These are phyloP conservation scores for Pelochelys cantorii DNA, from an alignment of 2,797 vertebrate genomes.

Conservation along the genomic window DNA sequence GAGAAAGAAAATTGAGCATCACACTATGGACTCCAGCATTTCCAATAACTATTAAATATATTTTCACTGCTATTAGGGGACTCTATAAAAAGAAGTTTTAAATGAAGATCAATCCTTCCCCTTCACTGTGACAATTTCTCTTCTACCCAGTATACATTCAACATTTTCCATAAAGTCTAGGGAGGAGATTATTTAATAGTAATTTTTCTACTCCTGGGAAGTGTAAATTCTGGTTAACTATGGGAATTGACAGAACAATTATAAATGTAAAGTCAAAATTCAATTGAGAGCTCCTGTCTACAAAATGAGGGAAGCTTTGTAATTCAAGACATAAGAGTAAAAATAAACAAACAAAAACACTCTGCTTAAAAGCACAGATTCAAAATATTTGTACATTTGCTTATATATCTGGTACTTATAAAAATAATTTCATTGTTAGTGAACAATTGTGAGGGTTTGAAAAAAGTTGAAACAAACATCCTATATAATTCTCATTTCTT, in stretches of 20 bases:
- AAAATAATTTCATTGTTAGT: slow-evolving; percentile 14
- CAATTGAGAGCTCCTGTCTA: slow-evolving; percentile 25
- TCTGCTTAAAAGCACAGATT: background rate
- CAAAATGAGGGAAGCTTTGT: slow-evolving; percentile 43
- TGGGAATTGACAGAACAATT: slow-evolving; percentile 58
- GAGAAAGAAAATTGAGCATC: slow-evolving; percentile 53
- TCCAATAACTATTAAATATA: slow-evolving; percentile 46
- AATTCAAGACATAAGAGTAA: slow-evolving; percentile 40
- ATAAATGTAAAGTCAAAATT: slow-evolving; percentile 33
- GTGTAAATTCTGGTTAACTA: slow-evolving; percentile 57
- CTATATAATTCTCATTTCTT: background rate
- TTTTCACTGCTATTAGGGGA: slow-evolving; percentile 33
- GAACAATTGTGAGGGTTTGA: slow-evolving; percentile 40
- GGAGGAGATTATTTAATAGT: slow-evolving; percentile 53
- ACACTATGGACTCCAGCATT: background rate
- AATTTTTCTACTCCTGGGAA: slow-evolving; percentile 46
- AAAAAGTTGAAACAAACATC: slow-evolving; percentile 32
- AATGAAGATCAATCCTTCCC: slow-evolving; percentile 56
- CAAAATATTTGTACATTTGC: slow-evolving; percentile 40
- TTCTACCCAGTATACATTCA: slow-evolving; percentile 56
- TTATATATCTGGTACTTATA: slow-evolving; percentile 26
- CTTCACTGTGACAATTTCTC: background rate
- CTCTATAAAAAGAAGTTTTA: slow-evolving; percentile 36
- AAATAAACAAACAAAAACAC: slow-evolving; percentile 61
- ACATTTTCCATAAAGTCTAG: slow-evolving; percentile 36